These are phyloP conservation scores for Rhopalosiphum padi DNA, from an alignment of 1,140 invertebrate species.

Conservation along the genomic window DNA sequence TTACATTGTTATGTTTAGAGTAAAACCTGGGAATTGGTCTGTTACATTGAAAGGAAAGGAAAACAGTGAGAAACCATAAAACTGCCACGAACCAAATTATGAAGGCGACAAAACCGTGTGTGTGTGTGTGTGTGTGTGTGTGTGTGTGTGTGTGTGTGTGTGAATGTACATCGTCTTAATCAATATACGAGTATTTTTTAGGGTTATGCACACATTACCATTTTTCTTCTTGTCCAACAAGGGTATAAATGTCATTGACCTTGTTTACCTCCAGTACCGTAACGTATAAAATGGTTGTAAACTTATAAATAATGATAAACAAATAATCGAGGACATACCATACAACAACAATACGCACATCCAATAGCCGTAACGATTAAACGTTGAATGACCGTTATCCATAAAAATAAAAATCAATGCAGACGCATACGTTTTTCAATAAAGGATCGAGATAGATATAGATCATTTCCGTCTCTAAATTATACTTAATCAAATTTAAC, in stretches of 20 bases:
- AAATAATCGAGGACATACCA: slow-evolving; percentile 40
- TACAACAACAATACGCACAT: slow-evolving; percentile 34
- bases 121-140: neutral
- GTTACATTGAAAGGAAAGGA: neutral
- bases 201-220: slow-evolving; percentile 56
- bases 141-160: slow-evolving; percentile 20
- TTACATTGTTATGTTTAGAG: neutral
- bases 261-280: slow-evolving; percentile 54
- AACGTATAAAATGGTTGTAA: slow-evolving; percentile 43
- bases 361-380: neutral
- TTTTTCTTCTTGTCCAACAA: slow-evolving; percentile 52
- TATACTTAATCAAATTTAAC: neutral
- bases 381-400: slow-evolving; percentile 29
- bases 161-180: slow-evolving; percentile 49
- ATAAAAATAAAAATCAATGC: neutral
- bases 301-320: slow-evolving; percentile 54
- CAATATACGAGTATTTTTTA: slow-evolving; percentile 52
- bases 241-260: slow-evolving; percentile 55
- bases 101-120: slow-evolving; percentile 48
- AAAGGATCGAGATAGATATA: neutral
- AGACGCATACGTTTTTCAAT: neutral
- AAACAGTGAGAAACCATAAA: slow-evolving; percentile 45
- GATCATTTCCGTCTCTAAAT: neutral
- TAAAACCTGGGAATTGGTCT: slow-evolving; percentile 30
- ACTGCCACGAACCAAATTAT: slow-evolving; percentile 41